Evolutionary conservation across 2,888 invertebrate species (phyloP), one percentile per base, ranked within the genome.

Genomic region (Buathra laborator): DNA sequence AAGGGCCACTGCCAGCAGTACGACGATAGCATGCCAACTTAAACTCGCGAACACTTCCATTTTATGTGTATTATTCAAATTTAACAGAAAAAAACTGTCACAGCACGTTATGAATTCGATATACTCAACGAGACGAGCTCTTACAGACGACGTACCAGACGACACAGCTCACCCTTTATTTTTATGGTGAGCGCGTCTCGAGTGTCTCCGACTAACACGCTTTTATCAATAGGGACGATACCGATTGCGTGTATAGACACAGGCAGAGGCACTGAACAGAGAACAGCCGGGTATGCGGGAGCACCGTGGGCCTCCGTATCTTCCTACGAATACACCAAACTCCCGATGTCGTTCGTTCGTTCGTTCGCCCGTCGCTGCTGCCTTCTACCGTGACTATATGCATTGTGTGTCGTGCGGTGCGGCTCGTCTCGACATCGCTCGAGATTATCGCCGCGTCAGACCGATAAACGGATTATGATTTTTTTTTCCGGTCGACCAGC

Each of bases 401-500:
- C 53, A 59, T 62, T 37, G n/a, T 44, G 43, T 29, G 66, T 67
- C 32, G 74, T 59, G 56, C 43, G 5, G 32, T 24, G 53, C 53
- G n/a, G 12, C 53, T 43, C n/a, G 59, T 68, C 77, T 68, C 78
- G 74, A 32, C 74, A 53, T 66, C 78, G 64, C 67, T 62, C 74
- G 68, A 75, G 67, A 67, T 70, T 64, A 32, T 43, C 43, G 46
- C 16, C 64, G n/a, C 67, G 72, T 64, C 68, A 43, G 74, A 37
- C 74, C 68, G 64, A 81, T 70, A 74, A 81, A 75, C 78, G 64
- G 29, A 75, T 84, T 84, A 84, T 84, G 74, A 81, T 84, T 84
- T 81, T 84, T 84, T 78, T 81, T 74, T 84, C 84, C 81, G 81
- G 72, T 70, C 53, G 68, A 32, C 64, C 59, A 62, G 12, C 32